Evolutionary conservation across 2,888 invertebrate species (phyloP), one percentile per base, ranked within the genome.

Genomic region (Anarsia innoxiella): DNA sequence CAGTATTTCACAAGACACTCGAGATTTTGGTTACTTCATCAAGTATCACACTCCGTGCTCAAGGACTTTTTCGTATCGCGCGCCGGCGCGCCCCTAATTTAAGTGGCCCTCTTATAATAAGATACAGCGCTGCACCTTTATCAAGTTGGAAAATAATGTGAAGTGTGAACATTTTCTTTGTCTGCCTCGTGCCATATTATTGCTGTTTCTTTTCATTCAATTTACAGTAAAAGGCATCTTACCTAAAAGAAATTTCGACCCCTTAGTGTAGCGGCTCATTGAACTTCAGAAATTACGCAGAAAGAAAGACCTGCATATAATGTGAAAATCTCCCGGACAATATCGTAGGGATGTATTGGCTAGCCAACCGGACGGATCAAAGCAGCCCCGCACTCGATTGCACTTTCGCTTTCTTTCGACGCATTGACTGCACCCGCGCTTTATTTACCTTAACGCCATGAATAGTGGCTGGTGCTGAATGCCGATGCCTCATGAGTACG

Each of bases 321-420:
- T n/a, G n/a, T n/a, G n/a, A n/a, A n/a, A n/a, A n/a, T n/a, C n/a
- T n/a, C n/a, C n/a, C n/a, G n/a, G n/a, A n/a, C n/a, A n/a, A n/a
- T n/a, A n/a, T n/a, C n/a, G n/a, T n/a, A n/a, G n/a, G n/a, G n/a
- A n/a, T n/a, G n/a, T n/a, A n/a, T n/a, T n/a, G n/a, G n/a, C n/a
- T n/a, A n/a, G n/a, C n/a, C n/a, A n/a, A n/a, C n/a, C 23, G 23
- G 14, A 19, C 44, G 36, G 48, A 47, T 44, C 45, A 44, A 44
- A 39, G 45, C 36, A 41, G 40, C 49, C 47, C 41, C 46, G 48
- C 53, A 60, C 64, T 69, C 60, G 66, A 71, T 69, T 60, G 63
- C 75, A 74, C 77, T 79, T 77, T 78, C 78, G 61, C 75, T 78
- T n/a, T n/a, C n/a, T n/a, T 71, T 76, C 67, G 48, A 58, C 49